Conservation (phyloP, 2,888 invertebrate species). For the Apomyelois bistriatella region DNA sequence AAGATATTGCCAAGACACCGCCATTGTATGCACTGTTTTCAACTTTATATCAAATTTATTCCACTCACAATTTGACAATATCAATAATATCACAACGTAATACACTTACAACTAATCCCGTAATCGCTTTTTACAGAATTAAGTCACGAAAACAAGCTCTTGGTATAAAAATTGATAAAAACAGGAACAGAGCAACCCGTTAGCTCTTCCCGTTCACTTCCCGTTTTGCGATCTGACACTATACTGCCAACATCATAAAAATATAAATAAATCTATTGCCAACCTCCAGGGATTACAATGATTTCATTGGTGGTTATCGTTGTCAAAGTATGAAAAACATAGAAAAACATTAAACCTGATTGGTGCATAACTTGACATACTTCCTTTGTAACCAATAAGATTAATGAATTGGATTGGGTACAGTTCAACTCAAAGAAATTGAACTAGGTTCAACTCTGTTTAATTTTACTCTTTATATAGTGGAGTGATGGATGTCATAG, state of each 20-base stretch:
- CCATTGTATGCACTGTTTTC: constrained; percentile 54
- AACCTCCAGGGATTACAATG: constrained; percentile 15
- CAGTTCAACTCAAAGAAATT: no score
- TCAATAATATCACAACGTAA: constrained; percentile 20
- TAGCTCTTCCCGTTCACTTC: constrained; percentile 34
- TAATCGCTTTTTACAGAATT: constrained; percentile 48
- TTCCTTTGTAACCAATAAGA: constrained; percentile 10
- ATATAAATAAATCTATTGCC: constrained; percentile 52
- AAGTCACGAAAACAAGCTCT: constrained; percentile 59
- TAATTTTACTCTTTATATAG: no score
- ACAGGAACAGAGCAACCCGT: constrained; percentile 46
- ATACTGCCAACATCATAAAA: constrained; percentile 48
- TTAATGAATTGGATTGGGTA: background rate
- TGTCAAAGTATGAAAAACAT: background rate
- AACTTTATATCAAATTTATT: constrained; percentile 52
- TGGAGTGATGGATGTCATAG: no score
- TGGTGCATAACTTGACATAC: constrained; percentile 14
- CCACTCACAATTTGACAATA: constrained; percentile 33
- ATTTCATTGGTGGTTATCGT: constrained; percentile 15
- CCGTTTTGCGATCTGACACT: constrained; percentile 43
- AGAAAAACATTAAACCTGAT: background rate
- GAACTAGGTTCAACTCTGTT: no score
- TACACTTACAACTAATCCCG: constrained; percentile 37
- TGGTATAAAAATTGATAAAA: constrained; percentile 41
- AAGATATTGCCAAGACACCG: constrained; percentile 42